Evolutionary conservation across 1,140 invertebrate genomes (phyloP), one percentile per base, ranked within the genome.

Genomic region (Luehdorfia chinensis): DNA sequence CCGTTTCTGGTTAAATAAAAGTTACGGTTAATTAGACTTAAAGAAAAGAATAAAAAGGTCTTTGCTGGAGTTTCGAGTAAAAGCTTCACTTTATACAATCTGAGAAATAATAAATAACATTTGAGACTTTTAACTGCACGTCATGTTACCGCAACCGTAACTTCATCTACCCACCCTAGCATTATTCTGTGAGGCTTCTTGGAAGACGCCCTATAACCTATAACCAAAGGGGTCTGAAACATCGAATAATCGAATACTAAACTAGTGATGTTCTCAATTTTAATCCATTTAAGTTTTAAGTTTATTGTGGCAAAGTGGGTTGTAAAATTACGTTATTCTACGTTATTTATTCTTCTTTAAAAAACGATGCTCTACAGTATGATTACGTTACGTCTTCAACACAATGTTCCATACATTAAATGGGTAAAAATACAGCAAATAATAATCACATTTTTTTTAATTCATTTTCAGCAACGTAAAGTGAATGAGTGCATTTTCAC

Each of bases 201-300:
- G 39, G 34, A 68, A 71, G 72, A 75, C 68, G 63, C 65, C 70
- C 49, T 55, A 67, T n/a, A n/a, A n/a, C n/a, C n/a, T n/a, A n/a
- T n/a, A n/a, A n/a, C n/a, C n/a, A n/a, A n/a, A 64, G 71, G 68
- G 70, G 66, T 50, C 67, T 65, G 63, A 78, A 81, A 81, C 76
- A 75, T 73, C 68, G 60, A 59, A 71, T 78, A 76, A 78, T 81
- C 75, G 75, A 81, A 75, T 63, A 70, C 52, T 21, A 7, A 37
- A 21, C 0, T 37, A 37, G 34, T 37, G 34, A 37, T 21, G 34
- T 37, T 15, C 18, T 37, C 21, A 3, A 14, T 32, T 1, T 15
- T 4, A 16, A 33, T 16, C 12, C 6, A 31, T 7, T 13, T 13
- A 11, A n/a, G n/a, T n/a, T n/a, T n/a, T n/a, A n/a, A n/a, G n/a